Evolutionary conservation across 1,140 invertebrate species (phyloP), one percentile per base, ranked within the genome.

Genomic region (Papilio dardanus): DNA sequence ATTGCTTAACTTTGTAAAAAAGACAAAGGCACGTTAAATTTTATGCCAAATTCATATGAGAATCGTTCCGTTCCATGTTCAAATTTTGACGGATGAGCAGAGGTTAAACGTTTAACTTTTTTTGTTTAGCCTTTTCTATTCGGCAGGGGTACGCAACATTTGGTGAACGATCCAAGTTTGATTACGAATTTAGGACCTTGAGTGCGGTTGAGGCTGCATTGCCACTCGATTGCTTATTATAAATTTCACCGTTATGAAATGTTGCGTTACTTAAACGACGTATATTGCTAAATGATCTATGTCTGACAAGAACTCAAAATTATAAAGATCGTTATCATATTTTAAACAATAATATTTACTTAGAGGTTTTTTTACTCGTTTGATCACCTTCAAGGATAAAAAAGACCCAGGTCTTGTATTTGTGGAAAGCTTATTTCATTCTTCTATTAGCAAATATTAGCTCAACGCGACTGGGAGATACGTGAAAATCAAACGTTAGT

Each of bases 221-320:
- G 85, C 83, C 77, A 81, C 81, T 86, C 81, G 78, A 74, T 81
- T 58, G 77, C 75, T 77, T 86, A 83, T 86, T 87, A 89, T 85
- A 80, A 87, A 89, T 89, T 88, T 87, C 85, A 84, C 85, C 83
- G 81, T 89, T 89, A 89, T 89, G 87, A 87, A 87, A 88, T 76
- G 74, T 83, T 83, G 83, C 83, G 83, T 84, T 86, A 84, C 79
- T 83, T 79, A 85, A 84, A 85, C 83, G 67, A 81, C 75, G 79
- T 79, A 80, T 86, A 80, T 86, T 85, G 81, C 82, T 71, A 77
- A 81, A 85, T 75, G 75, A 76, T 71, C 54, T 71, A 74, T 69
- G 73, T 68, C 73, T 50, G 66, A 54, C 76, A 66, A 24, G 54
- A 58, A 68, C 19, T 74, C 65, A 71, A 21, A 6, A 65, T 28